Base-by-base conservation (phyloP, 53 echinoderm and acorn worm genomes). In the Echinometra lucunter region DNA sequence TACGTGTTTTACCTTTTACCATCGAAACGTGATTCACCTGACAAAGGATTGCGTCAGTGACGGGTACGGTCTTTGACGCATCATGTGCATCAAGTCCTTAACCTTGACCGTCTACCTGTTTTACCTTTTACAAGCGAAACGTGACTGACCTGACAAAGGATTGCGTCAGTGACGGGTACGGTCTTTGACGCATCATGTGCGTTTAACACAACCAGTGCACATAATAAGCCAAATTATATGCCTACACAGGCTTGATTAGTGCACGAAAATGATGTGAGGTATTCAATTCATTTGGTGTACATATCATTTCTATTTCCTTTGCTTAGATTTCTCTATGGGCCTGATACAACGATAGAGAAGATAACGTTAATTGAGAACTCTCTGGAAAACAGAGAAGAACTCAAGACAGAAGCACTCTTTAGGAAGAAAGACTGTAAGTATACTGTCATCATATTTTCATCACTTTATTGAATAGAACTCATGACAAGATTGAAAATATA, bases 361-460 rank as follows among this genome's bases (percentile, higher is more conserved):
- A 97, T 96, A 19, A 95, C 94, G n/a, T 96, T 97, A 60, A 98
- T 98, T 66, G 97, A 97, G 94, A 96, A 95, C 53, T 96, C 97
- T 42, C 94, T 98, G 90, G 97, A 97, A 83, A 96, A 94, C 55
- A 96, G 96, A 94, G 97, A 96, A 63, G 98, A 98, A 82, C 95
- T 97, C 81, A 98, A 98, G 88, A 98, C 97, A 15, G 97, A 98
- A 92, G 96, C 96, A 67, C 96, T 98, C 95, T 98, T 98, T 88
- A 95, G 97, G 89, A 98, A 97, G 82, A 98, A 97, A 96, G 97
- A 97, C 91, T 95, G 98, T 97, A 90, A 96, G 98, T 97, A 66
- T 17, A 16, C 30, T 13, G 4, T 44, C n/a, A 72, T 72, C 1
- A 34, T 35, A 35, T 12, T 72, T 63, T 63, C 3, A 27, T 25